These are phyloP conservation scores for Callipepla californica DNA, from an alignment of 2,113 vertebrate species.

Conservation along the genomic window DNA sequence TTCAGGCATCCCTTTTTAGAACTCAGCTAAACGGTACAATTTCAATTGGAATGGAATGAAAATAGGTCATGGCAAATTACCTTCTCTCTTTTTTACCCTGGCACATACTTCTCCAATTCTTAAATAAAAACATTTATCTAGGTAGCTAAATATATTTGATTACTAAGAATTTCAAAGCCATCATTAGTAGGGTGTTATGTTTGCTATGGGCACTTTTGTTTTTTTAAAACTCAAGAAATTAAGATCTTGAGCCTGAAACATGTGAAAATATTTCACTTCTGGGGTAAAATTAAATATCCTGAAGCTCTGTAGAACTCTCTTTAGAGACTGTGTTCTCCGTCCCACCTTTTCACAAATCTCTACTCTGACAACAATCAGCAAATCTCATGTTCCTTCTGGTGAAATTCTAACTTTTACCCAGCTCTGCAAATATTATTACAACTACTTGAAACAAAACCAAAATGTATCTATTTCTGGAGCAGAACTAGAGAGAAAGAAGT, in stretches of 20 bases:
- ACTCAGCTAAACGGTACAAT: slow-evolving; percentile 32
- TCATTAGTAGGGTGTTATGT: background rate
- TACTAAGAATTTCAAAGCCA: background rate
- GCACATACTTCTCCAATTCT: slow-evolving; percentile 12
- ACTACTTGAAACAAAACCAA: slow-evolving; percentile 20
- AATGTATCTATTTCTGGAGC: slow-evolving; percentile 26
- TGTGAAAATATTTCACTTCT: background rate
- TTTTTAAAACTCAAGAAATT: background rate
- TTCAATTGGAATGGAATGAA: slow-evolving; percentile 66
- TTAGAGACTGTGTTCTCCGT: background rate
- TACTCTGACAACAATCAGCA: background rate
- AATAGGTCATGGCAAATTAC: slow-evolving; percentile 61
- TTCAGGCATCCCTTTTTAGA: slow-evolving; percentile 41
- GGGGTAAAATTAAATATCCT: background rate
- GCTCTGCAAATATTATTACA: background rate
- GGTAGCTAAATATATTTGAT: background rate
- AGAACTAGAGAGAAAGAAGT: background rate
- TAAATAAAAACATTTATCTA: slow-evolving; percentile 46
- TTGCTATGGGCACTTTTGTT: background rate
- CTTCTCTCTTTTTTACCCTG: background rate
- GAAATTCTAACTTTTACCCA: slow-evolving; percentile 9
- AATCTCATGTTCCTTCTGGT: background rate
- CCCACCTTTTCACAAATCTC: background rate
- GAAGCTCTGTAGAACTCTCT: background rate
- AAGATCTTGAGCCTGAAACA: background rate